Conservation (phyloP, 2,797 vertebrate species). For the Cephalopachus bancanus region DNA sequence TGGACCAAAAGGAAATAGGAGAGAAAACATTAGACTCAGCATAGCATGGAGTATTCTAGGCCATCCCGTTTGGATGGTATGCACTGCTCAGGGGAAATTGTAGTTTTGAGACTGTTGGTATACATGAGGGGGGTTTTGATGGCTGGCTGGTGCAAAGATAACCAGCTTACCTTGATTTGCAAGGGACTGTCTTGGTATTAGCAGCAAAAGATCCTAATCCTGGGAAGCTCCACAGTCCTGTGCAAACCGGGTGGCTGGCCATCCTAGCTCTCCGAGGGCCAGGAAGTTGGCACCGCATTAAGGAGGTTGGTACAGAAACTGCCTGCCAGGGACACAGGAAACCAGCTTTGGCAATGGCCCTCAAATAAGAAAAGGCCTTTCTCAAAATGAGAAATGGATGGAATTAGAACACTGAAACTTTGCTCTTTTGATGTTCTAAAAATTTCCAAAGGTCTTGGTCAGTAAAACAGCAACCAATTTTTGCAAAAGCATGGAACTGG, state of each 20-base stretch:
- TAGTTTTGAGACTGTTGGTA: not conserved
- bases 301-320: not conserved
- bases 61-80: not conserved
- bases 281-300: not conserved
- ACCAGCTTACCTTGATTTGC: not conserved
- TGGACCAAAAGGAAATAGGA: not conserved
- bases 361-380: not conserved
- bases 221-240: not conserved
- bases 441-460: conserved; percentile 22
- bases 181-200: not conserved
- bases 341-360: not conserved
- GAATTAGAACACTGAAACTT: not conserved
- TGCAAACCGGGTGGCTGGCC: not conserved
- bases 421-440: conserved; percentile 13
- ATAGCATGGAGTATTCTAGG: not conserved
- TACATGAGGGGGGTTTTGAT: not conserved
- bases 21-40: not conserved
- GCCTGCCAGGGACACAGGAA: not conserved
- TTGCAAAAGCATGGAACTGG: conserved; percentile 20
- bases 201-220: not conserved
- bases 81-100: not conserved
- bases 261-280: not conserved
- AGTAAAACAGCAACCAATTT: conserved; percentile 59
- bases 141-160: not conserved
- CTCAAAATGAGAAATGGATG: not conserved